Evolutionary conservation across 2,113 vertebrate genomes (phyloP).

Genomic region (Arothron firmamentum): DNA sequence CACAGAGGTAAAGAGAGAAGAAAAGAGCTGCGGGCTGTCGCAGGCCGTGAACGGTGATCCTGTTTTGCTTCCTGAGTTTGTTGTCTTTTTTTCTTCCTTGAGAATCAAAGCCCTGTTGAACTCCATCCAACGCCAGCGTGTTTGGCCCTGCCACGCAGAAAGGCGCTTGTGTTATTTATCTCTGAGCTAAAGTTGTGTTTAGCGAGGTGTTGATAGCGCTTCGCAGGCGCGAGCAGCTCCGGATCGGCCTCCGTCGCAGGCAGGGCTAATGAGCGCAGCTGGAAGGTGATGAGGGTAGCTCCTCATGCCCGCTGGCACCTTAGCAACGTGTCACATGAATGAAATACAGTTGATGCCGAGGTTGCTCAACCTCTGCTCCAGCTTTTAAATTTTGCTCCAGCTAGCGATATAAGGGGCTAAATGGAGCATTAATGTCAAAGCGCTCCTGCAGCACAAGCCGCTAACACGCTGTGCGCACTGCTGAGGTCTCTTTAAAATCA

Average conservation of each 20-base stretch:
- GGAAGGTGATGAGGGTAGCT: slow-evolving; percentile 59
- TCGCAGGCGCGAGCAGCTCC: slow-evolving; percentile 34
- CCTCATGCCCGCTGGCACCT: slow-evolving; percentile 56
- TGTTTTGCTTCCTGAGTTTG: slow-evolving; percentile 78
- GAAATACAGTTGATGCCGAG: slow-evolving; percentile 62
- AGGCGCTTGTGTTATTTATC: slow-evolving; percentile 75
- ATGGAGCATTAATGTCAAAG: slow-evolving; percentile 61
- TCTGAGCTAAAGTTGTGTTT: slow-evolving; percentile 71
- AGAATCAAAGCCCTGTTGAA: slow-evolving; percentile 86
- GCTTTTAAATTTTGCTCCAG: slow-evolving; percentile 71
- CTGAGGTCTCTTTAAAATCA: slow-evolving; percentile 24
- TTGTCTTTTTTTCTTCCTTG: slow-evolving; percentile 63
- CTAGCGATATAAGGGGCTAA: slow-evolving; percentile 67
- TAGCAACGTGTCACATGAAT: slow-evolving; percentile 67
- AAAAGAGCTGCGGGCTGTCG: slow-evolving; percentile 81
- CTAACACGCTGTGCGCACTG: slow-evolving; percentile 13
- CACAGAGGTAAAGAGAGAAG: slow-evolving; percentile 41
- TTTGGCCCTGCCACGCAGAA: slow-evolving; percentile 83
- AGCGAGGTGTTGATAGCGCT: slow-evolving; percentile 70
- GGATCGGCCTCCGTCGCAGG: slow-evolving; percentile 7
- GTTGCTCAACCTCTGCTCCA: slow-evolving; percentile 71
- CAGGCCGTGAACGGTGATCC: slow-evolving; percentile 83
- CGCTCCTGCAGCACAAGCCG: slow-evolving; percentile 50
- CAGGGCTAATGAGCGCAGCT: slow-evolving; percentile 56
- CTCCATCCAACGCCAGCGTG: slow-evolving; percentile 85